These are phyloP conservation scores for Vannuccia rotundouncinata DNA, from an alignment of 2,888 invertebrate genomes.

Conservation along the genomic window DNA sequence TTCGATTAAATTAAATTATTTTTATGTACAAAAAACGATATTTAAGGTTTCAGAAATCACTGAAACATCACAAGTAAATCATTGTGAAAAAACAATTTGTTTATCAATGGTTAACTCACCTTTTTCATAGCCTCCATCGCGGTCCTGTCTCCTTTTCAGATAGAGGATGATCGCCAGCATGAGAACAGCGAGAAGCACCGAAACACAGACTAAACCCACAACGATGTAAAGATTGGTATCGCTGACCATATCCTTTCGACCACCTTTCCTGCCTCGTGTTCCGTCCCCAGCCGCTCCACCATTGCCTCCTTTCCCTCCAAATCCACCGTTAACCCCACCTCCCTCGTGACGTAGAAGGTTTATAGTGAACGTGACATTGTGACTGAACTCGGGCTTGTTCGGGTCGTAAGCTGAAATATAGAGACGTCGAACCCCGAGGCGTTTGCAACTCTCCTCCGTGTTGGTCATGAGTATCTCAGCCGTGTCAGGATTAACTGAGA, in stretches of 20 bases:
- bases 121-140: background rate
- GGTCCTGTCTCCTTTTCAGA: conserved; percentile 5
- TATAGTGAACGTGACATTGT: background rate
- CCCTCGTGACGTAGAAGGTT: background rate
- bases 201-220: conserved; percentile 2
- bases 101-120: too few relatives aligned
- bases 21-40: too few relatives aligned
- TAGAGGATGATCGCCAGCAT: conserved; percentile 18
- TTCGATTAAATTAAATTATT: too few relatives aligned
- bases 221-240: conserved; percentile 5
- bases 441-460: background rate
- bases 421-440: background rate
- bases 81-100: too few relatives aligned
- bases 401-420: conserved; percentile 10
- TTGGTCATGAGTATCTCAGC: background rate
- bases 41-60: too few relatives aligned
- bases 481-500: background rate
- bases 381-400: background rate
- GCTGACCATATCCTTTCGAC: background rate
- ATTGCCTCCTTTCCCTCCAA: background rate
- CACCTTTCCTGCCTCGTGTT: background rate
- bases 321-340: background rate
- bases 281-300: background rate
- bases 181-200: background rate
- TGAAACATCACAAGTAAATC: too few relatives aligned